Evolutionary conservation across 2,888 invertebrate species (phyloP), one percentile per base, ranked within the genome.

Genomic region (Mystacides longicornis): DNA sequence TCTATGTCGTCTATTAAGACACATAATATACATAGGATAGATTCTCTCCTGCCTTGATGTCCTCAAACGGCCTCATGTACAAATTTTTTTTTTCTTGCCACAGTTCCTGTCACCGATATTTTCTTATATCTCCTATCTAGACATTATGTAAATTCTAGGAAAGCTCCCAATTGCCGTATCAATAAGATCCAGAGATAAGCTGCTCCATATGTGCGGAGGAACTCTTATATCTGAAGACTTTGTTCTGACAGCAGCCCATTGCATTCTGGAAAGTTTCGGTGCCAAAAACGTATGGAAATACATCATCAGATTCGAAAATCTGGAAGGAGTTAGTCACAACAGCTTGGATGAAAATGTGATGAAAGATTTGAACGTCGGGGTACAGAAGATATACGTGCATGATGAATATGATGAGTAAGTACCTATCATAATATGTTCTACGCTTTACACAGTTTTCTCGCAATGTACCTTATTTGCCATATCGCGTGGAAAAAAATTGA

Each of bases 171-270:
- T 69, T 14, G 67, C 72, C 18, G 70, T 65, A 21, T 75, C 76
- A 5, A 64, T 77, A 49, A 67, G 69, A 19, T 71, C 72, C 60
- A 62, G 68, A 2, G 67, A 62, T 52, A n/a, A 55, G 56, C 16
- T 16, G 4, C 60, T 66, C 5, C 76, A 75, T 56, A 57, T 73
- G 2, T 77, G 77, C 57, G 75, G 75, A 0, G 71, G 71, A 1
- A 68, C 69, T 1, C 52, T 76, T 1, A 57, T 77, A 3, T 66
- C 71, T 1, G 59, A 64, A 4, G 51, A 65, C 1, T 65, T 63
- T 23, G 73, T 74, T 0, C 22, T 76, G 37, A 76, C 77, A 3
- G 74, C 75, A 1, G 76, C 76, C 0, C 77, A 77, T 60, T 77
- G 77, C 61, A 67, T 72, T 1, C 37, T n/a, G 14, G n/a, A 37